Base-by-base conservation (phyloP, 2,113 vertebrate genomes). In the Poeciliopsis occidentalis region DNA sequence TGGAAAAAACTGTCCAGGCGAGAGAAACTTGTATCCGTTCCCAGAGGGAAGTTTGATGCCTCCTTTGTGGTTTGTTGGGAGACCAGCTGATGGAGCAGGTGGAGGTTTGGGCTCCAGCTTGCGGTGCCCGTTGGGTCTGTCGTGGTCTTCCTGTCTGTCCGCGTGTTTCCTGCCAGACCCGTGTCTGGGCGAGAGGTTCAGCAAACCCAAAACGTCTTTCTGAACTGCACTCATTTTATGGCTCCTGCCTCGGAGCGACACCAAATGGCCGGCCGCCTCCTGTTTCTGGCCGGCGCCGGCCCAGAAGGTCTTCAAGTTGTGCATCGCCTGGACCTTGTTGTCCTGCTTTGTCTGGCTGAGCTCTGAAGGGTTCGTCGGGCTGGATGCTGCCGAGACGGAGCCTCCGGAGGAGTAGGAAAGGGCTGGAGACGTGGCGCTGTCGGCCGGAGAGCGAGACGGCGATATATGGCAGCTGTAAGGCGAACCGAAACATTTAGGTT, bases 231-330 rank as follows among this genome's bases (percentile, higher is more conserved):
- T 97, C 4, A 97, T 95, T 67, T 95, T 85, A 60, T 94, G 94
- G 22, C 90, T 78, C 1, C 91, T 89, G 1, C 87, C 86, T 32
- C 78, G 93, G 30, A 96, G 92, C 22, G 94, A 91, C 64, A 92
- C 93, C 79, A 94, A 72, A 0, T 96, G 95, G 1, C 95, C 95
- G 0, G 94, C 70, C 68, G 88, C 82, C 12, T 93, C 88, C 15
- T 88, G 89, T 54, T 94, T 96, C 85, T 95, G 96, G 57, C 95
- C 86, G 0, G 91, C 66, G 44, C 85, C 96, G 73, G 96, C 94
- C 97, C 97, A 98, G 83, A 97, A 97, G 89, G 96, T 97, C 91
- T 98, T 98, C 65, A 98, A 91, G 91, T 96, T 96, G 80, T 97
- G 96, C 69, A 97, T 94, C 0, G 96, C 94, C 88, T 97, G 96